phyloP scores from a whole-genome alignment of 2,113 vertebrate genomes.

The Triplophysa dalaica region DNA sequence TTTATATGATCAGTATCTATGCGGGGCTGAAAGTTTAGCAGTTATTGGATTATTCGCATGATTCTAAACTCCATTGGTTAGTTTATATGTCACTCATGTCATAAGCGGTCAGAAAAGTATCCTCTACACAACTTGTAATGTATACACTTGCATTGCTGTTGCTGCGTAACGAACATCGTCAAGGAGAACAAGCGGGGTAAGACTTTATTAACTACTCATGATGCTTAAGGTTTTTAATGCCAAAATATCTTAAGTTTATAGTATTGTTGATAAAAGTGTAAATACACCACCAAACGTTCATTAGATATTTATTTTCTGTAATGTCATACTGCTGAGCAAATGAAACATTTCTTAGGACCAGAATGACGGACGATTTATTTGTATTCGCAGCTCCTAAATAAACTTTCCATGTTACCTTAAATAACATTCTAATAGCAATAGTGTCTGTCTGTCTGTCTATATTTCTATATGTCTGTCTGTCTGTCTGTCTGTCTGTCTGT shows the following conservation, averaged over 20 bases:
- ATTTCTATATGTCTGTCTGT: no score
- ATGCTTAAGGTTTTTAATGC: not conserved
- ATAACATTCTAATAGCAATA: no score
- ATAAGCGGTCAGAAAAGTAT: slow-evolving; percentile 30
- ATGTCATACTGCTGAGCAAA: no score
- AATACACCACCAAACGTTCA: no score
- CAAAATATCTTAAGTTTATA: not conserved
- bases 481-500: slow-evolving; percentile 1
- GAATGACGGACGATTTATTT: no score
- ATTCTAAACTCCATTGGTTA: slow-evolving; percentile 54
- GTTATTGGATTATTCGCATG: slow-evolving; percentile 39
- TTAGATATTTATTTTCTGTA: no score
- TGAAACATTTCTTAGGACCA: no score
- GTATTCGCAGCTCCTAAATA: no score
- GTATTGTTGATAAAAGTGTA: not conserved
- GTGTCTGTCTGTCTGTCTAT: no score
- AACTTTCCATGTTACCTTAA: no score
- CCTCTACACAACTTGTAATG: slow-evolving; percentile 15
- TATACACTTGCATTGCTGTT: not conserved
- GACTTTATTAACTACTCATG: not conserved
- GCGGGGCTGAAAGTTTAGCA: not conserved
- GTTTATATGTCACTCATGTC: slow-evolving; percentile 51
- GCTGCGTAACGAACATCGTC: not conserved
- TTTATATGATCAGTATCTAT: not conserved
- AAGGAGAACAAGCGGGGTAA: slow-evolving; percentile 19